A percentile compares a stretch with the other conserved stretches of the same genome.
Conservation (phyloP, 2,797 vertebrate species). For the Loris lydekkerianus region DNA sequence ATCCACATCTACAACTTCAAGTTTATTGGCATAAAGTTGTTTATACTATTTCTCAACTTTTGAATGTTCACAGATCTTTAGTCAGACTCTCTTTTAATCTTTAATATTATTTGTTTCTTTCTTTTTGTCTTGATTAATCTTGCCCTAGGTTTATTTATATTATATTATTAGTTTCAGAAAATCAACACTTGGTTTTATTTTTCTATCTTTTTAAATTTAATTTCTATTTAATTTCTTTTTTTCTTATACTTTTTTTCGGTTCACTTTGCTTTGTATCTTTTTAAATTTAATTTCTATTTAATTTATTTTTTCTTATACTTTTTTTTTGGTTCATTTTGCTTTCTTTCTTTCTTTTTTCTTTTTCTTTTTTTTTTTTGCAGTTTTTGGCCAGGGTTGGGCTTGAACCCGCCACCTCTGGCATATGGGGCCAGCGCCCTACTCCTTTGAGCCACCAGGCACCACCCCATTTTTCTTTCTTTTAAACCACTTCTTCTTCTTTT, state of each 20-base stretch:
- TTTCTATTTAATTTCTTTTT: constrained; percentile 4
- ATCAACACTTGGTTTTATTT: background rate
- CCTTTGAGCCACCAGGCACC: too few species aligned
- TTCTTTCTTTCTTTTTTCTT: too few species aligned
- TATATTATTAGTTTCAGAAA: background rate
- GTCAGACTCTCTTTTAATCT: background rate
- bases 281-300: constrained; percentile 31
- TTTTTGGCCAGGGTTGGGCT: too few species aligned
- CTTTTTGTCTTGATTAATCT: background rate
- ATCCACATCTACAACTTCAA: constrained; percentile 12
- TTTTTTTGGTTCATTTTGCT: background rate
- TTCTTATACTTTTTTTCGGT: background rate
- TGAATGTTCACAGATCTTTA: constrained; percentile 28
- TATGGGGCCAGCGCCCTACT: too few species aligned
- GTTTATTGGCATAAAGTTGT: background rate
- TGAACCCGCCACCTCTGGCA: too few species aligned
- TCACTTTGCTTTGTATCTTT: background rate
- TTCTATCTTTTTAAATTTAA: constrained; percentile 17
- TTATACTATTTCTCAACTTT: constrained; percentile 23
- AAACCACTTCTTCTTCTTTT: too few species aligned
- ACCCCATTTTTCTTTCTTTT: background rate
- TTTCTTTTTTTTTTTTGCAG: too few species aligned
- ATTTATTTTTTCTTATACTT: background rate
- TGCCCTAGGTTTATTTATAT: background rate
- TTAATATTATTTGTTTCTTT: background rate